Percentiles rank a stretch among this genome's conserved stretches.
These are phyloP conservation scores for Corbicula japonica DNA, from an alignment of 2,888 invertebrate genomes.

Conservation along the genomic window DNA sequence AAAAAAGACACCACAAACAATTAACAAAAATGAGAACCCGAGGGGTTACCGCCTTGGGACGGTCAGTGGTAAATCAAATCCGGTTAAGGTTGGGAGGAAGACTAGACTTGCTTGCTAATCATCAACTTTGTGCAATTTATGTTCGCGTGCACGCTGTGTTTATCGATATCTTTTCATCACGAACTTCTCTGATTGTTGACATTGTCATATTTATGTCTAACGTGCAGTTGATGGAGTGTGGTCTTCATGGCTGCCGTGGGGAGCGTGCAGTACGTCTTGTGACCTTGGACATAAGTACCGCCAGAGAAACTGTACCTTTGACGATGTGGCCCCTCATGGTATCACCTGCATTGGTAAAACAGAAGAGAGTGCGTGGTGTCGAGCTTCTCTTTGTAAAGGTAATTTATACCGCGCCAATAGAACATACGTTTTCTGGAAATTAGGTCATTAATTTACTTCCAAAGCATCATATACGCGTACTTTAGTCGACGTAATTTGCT, in stretches of 20 bases:
- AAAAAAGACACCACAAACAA: no score
- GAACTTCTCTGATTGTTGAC: background rate
- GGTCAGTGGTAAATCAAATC: background rate
- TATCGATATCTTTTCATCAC: background rate
- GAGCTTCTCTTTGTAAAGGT: slow-evolving; percentile 22
- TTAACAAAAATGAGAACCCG: no score
- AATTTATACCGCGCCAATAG: background rate
- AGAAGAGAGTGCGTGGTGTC: slow-evolving; percentile 19
- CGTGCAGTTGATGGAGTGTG: slow-evolving; percentile 47
- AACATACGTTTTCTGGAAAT: background rate
- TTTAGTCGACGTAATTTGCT: no score
- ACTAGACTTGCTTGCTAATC: background rate
- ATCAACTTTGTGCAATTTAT: background rate
- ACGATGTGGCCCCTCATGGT: slow-evolving; percentile 30
- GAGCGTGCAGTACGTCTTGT: slow-evolving; percentile 38
- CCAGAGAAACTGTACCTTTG: slow-evolving; percentile 37
- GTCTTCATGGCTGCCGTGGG: slow-evolving; percentile 39
- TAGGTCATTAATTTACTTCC: no score
- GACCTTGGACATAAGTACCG: slow-evolving; percentile 23
- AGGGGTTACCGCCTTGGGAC: background rate
- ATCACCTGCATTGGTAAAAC: slow-evolving; percentile 36
- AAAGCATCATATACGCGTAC: no score
- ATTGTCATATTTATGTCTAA: background rate
- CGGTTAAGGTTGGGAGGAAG: background rate
- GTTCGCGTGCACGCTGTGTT: background rate